Evolutionary conservation across 2,797 vertebrate genomes (phyloP).

Genomic region (Enoplosus armatus): DNA sequence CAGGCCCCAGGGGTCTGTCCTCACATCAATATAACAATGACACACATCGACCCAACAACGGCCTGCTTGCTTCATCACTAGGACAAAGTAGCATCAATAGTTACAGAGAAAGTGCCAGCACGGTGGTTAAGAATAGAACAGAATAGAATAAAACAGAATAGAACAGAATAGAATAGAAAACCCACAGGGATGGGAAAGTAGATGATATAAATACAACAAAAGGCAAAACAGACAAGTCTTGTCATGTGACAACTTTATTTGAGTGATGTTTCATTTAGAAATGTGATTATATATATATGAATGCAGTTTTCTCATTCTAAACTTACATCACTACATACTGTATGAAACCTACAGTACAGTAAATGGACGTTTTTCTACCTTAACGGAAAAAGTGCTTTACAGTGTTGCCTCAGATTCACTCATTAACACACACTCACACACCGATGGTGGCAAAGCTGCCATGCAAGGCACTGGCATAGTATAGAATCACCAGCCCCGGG

Average conservation of each 20-base stretch:
- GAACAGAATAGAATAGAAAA: conserved; percentile 9
- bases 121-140: conserved; percentile 44
- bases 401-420: too few species aligned
- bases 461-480: too few species aligned
- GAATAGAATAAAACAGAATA: conserved; percentile 30
- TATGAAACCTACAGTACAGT: neutral
- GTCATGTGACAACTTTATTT: neutral
- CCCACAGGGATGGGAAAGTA: neutral
- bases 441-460: too few species aligned
- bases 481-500: too few species aligned
- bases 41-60: conserved; percentile 82
- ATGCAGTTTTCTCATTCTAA: neutral
- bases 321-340: neutral
- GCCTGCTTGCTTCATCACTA: conserved; percentile 81
- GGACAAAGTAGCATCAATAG: conserved; percentile 82
- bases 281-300: neutral
- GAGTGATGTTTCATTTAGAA: neutral
- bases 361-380: too few species aligned
- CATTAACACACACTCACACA: too few species aligned
- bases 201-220: neutral
- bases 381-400: too few species aligned
- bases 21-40: conserved; percentile 87
- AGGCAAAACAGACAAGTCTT: neutral
- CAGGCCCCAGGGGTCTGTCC: conserved; percentile 81
- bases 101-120: conserved; percentile 62